Percentiles rank a stretch among this genome's conserved stretches.
These are phyloP conservation scores for Clanis bilineata DNA, from an alignment of 2,888 invertebrate genomes.

Conservation along the genomic window DNA sequence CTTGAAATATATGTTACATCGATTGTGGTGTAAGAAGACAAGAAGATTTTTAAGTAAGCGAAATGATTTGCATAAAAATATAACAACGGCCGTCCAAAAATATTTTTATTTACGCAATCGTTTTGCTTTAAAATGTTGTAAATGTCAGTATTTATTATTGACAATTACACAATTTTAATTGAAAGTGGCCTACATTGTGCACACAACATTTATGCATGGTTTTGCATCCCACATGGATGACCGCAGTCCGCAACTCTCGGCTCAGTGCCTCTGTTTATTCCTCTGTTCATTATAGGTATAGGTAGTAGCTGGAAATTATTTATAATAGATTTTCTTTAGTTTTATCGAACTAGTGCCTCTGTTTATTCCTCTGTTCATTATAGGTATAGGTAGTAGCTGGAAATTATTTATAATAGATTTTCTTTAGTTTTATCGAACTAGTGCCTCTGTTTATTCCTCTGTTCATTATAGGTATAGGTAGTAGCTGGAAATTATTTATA, in stretches of 20 bases:
- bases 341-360: neutral
- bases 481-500: neutral
- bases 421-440: too few relatives aligned
- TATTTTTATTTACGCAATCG: too few relatives aligned
- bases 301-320: neutral
- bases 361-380: constrained; percentile 3
- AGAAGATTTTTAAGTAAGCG: too few relatives aligned
- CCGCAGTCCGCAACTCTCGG: constrained; percentile 2
- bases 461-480: neutral
- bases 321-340: too few relatives aligned
- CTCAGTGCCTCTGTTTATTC: neutral
- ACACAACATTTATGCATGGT: neutral
- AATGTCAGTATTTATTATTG: neutral
- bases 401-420: neutral
- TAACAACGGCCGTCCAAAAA: too few relatives aligned
- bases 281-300: neutral
- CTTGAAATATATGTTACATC: too few relatives aligned
- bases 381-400: neutral
- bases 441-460: constrained; percentile 2
- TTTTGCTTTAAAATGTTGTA: neutral
- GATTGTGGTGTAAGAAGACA: too few relatives aligned
- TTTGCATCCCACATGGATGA: neutral
- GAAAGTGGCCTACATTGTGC: neutral
- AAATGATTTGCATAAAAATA: too few relatives aligned
- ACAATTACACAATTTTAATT: neutral